Conservation (phyloP, 2,888 invertebrate genomes). For the Agrilus mali region DNA sequence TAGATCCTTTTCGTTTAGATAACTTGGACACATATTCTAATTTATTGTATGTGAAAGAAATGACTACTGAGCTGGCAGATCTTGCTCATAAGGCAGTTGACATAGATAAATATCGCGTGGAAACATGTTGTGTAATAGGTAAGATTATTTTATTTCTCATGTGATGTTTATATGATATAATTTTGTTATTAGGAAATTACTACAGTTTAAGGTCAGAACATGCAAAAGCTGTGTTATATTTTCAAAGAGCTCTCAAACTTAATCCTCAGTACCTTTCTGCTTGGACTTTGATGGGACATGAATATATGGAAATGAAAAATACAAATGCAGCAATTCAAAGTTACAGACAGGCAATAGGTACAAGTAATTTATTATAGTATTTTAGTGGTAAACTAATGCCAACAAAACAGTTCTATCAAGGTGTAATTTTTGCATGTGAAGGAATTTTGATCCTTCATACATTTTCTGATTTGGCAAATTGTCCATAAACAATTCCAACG, state of each 20-base stretch:
- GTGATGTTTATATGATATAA: conserved; percentile 1
- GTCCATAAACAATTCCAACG: too few species aligned
- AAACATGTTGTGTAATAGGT: conserved; percentile 97
- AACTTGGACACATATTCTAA: conserved; percentile 97
- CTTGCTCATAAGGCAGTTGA: conserved; percentile 87
- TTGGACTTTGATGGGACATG: conserved; percentile 98
- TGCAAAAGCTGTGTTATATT: conserved; percentile 94
- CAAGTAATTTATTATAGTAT: too few species aligned
- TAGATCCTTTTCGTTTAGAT: conserved; percentile 88
- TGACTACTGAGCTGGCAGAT: conserved; percentile 81
- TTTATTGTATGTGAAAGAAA: conserved; percentile 85
- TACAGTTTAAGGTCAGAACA: conserved; percentile 92
- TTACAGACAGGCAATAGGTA: conserved; percentile 92
- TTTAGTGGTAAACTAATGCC: too few species aligned
- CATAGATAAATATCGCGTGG: conserved; percentile 92
- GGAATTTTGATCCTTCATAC: too few species aligned
- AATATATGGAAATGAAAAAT: conserved; percentile 98
- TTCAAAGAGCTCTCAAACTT: conserved; percentile 84
- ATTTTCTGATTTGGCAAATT: too few species aligned
- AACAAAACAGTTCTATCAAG: too few species aligned
- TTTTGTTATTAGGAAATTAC: conserved; percentile 66
- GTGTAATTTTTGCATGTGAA: too few species aligned
- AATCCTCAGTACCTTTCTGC: conserved; percentile 91
- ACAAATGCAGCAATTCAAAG: conserved; percentile 97
- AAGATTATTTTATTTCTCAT: conserved; percentile 19